These are phyloP conservation scores for Gymnobelideus leadbeateri DNA, from an alignment of 2,113 vertebrate genomes.

Conservation along the genomic window DNA sequence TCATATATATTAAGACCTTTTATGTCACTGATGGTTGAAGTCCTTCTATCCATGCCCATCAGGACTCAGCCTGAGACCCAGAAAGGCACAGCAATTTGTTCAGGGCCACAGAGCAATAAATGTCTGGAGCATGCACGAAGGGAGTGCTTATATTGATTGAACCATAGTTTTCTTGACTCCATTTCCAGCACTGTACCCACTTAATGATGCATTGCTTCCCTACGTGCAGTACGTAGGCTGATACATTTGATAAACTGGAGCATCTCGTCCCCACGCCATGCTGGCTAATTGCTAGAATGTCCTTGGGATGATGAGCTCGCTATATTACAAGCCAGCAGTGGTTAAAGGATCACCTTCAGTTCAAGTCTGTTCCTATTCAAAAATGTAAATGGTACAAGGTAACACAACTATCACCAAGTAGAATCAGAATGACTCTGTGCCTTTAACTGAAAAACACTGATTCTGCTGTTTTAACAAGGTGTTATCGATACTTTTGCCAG, in stretches of 20 bases:
- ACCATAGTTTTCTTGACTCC: neutral
- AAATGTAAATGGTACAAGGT: slow-evolving; percentile 8
- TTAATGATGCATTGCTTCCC: neutral
- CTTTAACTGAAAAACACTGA: slow-evolving; percentile 2
- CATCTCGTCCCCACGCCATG: neutral
- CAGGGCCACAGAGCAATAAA: neutral
- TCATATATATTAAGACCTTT: neutral
- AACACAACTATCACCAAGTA: neutral
- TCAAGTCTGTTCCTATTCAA: neutral
- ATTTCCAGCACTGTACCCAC: neutral
- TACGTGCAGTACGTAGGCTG: no score
- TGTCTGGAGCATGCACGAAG: neutral
- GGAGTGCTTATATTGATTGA: neutral
- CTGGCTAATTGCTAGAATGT: neutral
- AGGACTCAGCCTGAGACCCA: neutral
- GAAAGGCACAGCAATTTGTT: neutral
- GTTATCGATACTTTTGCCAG: neutral
- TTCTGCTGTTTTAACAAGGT: neutral
- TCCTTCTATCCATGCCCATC: neutral
- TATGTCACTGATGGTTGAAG: neutral
- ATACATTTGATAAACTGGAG: neutral
- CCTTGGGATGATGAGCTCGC: neutral
- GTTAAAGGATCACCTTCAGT: neutral
- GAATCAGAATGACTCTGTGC: neutral
- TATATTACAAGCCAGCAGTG: neutral